Conservation (phyloP, 2,888 invertebrate species). For the Athalia rosae region DNA sequence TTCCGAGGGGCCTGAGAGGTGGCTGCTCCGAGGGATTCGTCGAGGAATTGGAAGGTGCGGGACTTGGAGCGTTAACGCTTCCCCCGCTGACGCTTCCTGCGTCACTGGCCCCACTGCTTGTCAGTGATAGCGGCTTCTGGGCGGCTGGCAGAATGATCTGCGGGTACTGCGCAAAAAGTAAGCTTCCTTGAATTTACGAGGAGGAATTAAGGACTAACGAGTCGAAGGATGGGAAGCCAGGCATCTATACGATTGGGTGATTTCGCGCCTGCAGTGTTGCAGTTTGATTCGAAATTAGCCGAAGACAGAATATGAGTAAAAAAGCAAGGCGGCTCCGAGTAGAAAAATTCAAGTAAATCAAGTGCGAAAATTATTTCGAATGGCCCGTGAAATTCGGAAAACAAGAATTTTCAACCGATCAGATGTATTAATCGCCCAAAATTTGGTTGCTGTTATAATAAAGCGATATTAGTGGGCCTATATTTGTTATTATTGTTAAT, state of each 20-base stretch:
- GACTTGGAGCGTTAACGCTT: constrained; percentile 67
- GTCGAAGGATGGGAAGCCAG: constrained; percentile 35
- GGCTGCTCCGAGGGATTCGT: constrained; percentile 70
- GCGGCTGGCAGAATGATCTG: constrained; percentile 88
- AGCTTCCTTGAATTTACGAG: neutral
- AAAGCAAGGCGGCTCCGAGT: neutral
- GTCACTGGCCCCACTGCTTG: constrained; percentile 71
- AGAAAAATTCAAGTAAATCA: neutral
- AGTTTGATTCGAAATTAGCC: neutral
- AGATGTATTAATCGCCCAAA: constrained; percentile 35
- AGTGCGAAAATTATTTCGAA: too few relatives aligned
- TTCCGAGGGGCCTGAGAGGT: constrained; percentile 75
- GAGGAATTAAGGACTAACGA: neutral
- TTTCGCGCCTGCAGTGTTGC: constrained; percentile 14
- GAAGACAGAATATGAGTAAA: neutral
- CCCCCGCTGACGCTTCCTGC: constrained; percentile 68
- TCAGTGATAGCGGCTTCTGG: constrained; percentile 75
- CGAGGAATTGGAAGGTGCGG: constrained; percentile 66
- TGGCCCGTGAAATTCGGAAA: neutral
- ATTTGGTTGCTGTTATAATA: constrained; percentile 41
- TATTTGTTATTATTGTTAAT: constrained; percentile 35
- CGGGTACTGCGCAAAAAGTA: constrained; percentile 76
- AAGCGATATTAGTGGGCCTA: constrained; percentile 42
- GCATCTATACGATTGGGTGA: constrained; percentile 1
- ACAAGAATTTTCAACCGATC: neutral